These are phyloP conservation scores for Anoplolepis gracilipes DNA, from an alignment of 1,140 invertebrate species.

Conservation along the genomic window DNA sequence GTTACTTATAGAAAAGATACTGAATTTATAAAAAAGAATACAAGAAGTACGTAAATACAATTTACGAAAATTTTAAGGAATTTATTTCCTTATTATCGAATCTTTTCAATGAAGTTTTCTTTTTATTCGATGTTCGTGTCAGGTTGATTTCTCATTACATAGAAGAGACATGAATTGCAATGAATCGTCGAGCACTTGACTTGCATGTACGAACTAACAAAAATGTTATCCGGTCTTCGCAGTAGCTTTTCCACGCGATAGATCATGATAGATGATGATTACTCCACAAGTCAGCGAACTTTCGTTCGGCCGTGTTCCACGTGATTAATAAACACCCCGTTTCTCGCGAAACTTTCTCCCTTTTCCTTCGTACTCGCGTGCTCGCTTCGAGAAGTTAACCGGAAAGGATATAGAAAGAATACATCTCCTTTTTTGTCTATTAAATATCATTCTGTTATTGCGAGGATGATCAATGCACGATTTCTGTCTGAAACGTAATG, in stretches of 20 bases:
- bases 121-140: background rate
- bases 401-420: slow-evolving; percentile 16
- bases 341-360: slow-evolving; percentile 17
- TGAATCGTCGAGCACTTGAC: slow-evolving; percentile 19
- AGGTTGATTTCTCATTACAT: background rate
- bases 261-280: slow-evolving; percentile 59
- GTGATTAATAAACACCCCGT: slow-evolving; percentile 66
- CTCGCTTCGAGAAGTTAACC: background rate
- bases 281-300: slow-evolving; percentile 52
- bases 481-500: slow-evolving; percentile 5
- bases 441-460: slow-evolving; percentile 32
- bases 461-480: slow-evolving; percentile 25
- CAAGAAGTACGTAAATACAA: background rate
- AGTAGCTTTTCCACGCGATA: slow-evolving; percentile 42
- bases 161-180: background rate
- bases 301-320: slow-evolving; percentile 40
- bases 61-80: background rate
- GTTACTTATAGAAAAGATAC: background rate
- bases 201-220: slow-evolving; percentile 33
- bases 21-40: background rate
- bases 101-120: background rate
- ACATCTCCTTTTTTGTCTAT: slow-evolving; percentile 14
- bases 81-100: background rate
- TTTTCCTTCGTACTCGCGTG: slow-evolving; percentile 30
- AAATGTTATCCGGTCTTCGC: slow-evolving; percentile 34